Evolutionary conservation across 2,888 invertebrate species (phyloP), one percentile per base, ranked within the genome.

Genomic region (Eupithecia vulgata): DNA sequence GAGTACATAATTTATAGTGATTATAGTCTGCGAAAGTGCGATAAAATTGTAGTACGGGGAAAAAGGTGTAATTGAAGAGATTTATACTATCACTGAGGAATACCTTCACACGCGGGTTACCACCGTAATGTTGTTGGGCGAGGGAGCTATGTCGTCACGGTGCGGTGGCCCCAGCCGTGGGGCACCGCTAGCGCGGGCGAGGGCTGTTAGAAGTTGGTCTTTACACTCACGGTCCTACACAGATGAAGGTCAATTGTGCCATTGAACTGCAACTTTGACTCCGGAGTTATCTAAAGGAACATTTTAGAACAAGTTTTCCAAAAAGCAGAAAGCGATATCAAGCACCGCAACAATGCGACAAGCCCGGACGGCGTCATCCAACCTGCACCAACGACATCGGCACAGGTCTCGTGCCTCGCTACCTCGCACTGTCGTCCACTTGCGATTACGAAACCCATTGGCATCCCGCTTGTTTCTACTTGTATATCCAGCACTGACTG

Each of bases 101-200:
- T 87, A 84, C 84, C 84, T 88, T 89, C 85, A 88, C 87, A 88
- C 84, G 82, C 84, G 84, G 86, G 85, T 85, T 83, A 83, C 79
- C 83, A 82, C 80, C 67, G 83, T 42, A 61, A 59, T 45, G 70
- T 82, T 82, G 80, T 84, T 84, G 86, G 85, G 82, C 68, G 86
- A 85, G 82, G 70, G 70, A 70, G 66, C 70, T 42, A 75, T 62
- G 57, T 35, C 52, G 77, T 72, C 79, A 75, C 76, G 74, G 57
- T 57, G 21, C 1, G 48, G n/a, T 8, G 8, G 42, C 8, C 48
- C 48, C 45, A 45, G 25, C 21, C 57, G 12, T 5, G 5, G 52
- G 57, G 52, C 21, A 8, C 12, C 57, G 57, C 57, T 57, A 5
- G 21, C 0, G 21, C n/a, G 1, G 48, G 57, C 52, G 21, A 52